Evolutionary conservation across 1,140 invertebrate species (phyloP), one percentile per base, ranked within the genome.

Genomic region (Sweltsa coloradensis): DNA sequence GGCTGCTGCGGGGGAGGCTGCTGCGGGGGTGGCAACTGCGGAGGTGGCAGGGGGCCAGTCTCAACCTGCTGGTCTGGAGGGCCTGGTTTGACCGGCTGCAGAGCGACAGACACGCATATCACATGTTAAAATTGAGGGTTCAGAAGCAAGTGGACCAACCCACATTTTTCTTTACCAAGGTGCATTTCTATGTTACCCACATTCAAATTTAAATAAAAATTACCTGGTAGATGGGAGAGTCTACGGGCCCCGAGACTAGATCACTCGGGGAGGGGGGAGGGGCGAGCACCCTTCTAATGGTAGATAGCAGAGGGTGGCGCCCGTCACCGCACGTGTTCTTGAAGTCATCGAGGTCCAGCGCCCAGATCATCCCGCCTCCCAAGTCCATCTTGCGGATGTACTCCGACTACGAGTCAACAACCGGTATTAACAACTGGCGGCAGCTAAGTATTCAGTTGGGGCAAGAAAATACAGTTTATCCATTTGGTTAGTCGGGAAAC

Each of bases 311-410:
- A 1, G 86, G 85, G 70, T 89, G 81, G 39, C 73, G 68, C 11
- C 85, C 85, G 59, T 81, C 71, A 2, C 79, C 79, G 59, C 85
- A 89, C 41, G 72, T 57, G 43, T 67, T 67, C 31, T 60, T 62
- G 47, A 73, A 75, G 47, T 74, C 72, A 50, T 76, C 73, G 1
- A 75, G 57, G 58, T 74, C 86, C 3, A 93, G 62, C 0, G 88
- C 86, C 89, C 89, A 92, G 5, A 92, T 77, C 88, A 92, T 92
- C 11, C 83, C 87, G 37, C 89, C 89, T 1, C 82, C 89, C 2
- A 93, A 68, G 50, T 80, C 73, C 64, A 87, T 74, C 6, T 79
- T 71, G 51, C 81, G 75, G 3, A 89, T 75, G 51, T 78, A 83
- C 48, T 88, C 72, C 0, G 83, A 75, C 62, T 69, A 42, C 22